Base-by-base conservation (phyloP, 2,797 vertebrate species). In the Lerista edwardsae region DNA sequence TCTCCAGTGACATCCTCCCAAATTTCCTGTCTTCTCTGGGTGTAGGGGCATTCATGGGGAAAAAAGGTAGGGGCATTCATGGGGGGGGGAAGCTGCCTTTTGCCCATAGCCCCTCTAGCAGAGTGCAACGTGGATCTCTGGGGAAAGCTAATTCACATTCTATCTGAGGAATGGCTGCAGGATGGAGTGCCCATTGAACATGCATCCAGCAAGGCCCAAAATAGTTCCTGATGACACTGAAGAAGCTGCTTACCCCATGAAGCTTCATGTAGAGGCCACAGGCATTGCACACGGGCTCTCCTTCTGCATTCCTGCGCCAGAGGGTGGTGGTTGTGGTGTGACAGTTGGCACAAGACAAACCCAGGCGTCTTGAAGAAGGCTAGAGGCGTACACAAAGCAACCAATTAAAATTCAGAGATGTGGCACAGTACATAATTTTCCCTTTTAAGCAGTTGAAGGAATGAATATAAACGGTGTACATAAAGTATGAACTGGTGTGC, bases 251-350 rank as follows among this genome's bases (percentile, higher is more conserved):
- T 93, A 99, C 99, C 96, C 99, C 98, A 0, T 99, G 99, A 87
- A 99, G 93, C 93, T 99, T 99, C 86, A 98, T 99, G 96, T 99
- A 99, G 87, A 99, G 97, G 34, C 99, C 99, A 0, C 99, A 99
- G 1, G 99, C 99, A 3, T 99, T 99, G 92, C 99, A 99, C 94
- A 99, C 99, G 0, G 98, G 98, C 89, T 99, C 99, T 0, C 99
- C 99, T 92, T 99, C 99, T 0, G 98, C 98, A 4, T 99, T 99
- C 87, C 99, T 97, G 93, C 99, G 98, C 99, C 99, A 99, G 94
- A 99, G 91, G 31, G 99, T 99, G 83, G 99, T 99, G 59, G 98
- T 99, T 82, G 98, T 98, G 82, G 99, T 99, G 89, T 99, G 98
- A 94, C 99, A 99, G 91, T 99, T 99, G 59, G 99, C 98, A 94